phyloP scores from a whole-genome alignment of 2,113 vertebrate species.

The Syngnathus floridae region DNA sequence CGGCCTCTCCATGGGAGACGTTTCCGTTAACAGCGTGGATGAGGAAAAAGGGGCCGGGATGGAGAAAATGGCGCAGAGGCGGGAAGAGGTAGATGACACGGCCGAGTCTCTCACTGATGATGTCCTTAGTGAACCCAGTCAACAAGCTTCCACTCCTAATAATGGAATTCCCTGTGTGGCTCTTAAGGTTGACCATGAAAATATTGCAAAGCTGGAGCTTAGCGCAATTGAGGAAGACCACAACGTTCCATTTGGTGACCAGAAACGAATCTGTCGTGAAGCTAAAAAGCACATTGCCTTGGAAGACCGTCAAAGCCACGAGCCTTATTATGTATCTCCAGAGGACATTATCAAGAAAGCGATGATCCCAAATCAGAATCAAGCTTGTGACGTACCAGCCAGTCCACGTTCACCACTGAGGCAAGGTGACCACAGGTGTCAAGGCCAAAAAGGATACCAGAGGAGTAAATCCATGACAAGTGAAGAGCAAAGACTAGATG shows the following conservation, averaged over 20 bases:
- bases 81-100: slow-evolving; percentile 22
- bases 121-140: slow-evolving; percentile 11
- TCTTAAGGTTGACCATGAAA: slow-evolving; percentile 29
- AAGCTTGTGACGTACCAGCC: slow-evolving; percentile 2
- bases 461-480: slow-evolving; percentile 16
- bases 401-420: slow-evolving; percentile 10
- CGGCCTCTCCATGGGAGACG: slow-evolving; percentile 55
- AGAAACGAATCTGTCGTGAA: slow-evolving; percentile 15
- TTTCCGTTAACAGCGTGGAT: slow-evolving; percentile 50
- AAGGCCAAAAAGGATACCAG: slow-evolving; percentile 10
- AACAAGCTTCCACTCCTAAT: slow-evolving; percentile 14
- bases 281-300: slow-evolving; percentile 7
- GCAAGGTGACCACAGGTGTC: slow-evolving; percentile 1
- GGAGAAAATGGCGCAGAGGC: slow-evolving; percentile 19
- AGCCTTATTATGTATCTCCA: slow-evolving; percentile 50
- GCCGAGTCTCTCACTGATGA: slow-evolving; percentile 37
- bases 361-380: slow-evolving; percentile 18
- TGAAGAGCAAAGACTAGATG: slow-evolving; percentile 21
- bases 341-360: slow-evolving; percentile 48
- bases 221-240: neutral
- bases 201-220: neutral
- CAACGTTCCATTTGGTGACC: neutral
- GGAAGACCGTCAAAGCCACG: slow-evolving; percentile 15
- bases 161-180: slow-evolving; percentile 39
- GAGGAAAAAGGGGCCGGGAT: slow-evolving; percentile 27